phyloP scores from a whole-genome alignment of 2,888 invertebrate genomes.

The Chrysolina haemoptera region DNA sequence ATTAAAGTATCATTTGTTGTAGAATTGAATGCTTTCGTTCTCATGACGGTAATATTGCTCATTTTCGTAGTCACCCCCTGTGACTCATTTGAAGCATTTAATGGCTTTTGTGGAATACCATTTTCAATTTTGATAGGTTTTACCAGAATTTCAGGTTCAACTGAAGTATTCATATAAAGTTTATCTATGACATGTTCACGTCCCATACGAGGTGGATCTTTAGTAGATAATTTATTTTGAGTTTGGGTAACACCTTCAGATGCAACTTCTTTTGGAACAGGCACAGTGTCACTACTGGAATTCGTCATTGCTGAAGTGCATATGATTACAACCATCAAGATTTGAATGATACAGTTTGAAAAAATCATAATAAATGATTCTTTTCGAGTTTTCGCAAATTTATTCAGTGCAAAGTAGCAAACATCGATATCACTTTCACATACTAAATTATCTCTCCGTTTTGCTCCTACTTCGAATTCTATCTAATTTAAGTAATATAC shows the following conservation, averaged over 20 bases:
- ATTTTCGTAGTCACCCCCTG: not conserved
- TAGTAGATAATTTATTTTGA: not conserved
- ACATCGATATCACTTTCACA: too few relatives aligned
- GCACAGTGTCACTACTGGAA: too few relatives aligned
- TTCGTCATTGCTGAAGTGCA: not conserved
- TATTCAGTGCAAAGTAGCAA: too few relatives aligned
- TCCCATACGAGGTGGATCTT: constrained; percentile 21
- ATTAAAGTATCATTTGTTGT: not conserved
- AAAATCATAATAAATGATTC: not conserved
- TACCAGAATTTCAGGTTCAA: not conserved
- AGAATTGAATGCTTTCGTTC: not conserved
- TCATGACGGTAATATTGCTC: not conserved
- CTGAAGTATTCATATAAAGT: not conserved
- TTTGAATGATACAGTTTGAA: not conserved
- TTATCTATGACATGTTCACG: constrained; percentile 9
- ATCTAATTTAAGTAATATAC: too few relatives aligned
- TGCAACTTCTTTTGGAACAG: not conserved
- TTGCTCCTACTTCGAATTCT: too few relatives aligned
- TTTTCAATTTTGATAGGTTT: not conserved
- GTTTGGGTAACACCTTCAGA: not conserved
- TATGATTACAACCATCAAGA: not conserved
- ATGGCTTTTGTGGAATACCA: not conserved
- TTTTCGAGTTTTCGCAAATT: not conserved
- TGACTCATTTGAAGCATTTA: not conserved
- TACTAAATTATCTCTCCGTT: too few relatives aligned